Base-by-base conservation (phyloP, 2,888 invertebrate genomes). In the Drosophila putrida region DNA sequence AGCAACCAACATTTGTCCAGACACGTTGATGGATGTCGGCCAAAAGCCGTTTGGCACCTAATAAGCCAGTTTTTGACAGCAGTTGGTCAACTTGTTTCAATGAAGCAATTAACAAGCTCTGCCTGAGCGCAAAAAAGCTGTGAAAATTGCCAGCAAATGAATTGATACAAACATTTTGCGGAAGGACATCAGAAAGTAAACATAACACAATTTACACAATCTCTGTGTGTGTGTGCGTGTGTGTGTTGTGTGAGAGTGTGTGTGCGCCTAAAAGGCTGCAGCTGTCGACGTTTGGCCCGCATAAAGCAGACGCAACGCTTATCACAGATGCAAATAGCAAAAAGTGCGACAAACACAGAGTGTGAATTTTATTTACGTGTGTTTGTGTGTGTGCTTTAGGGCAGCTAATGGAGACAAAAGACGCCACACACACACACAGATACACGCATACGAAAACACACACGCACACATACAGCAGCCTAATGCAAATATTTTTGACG, bases 401-500 rank as follows among this genome's bases (percentile, higher is more conserved):
- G 74, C 69, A 62, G 55, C 77, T 71, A 68, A 68, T 72, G 80
- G 73, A 80, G 72, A 79, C 77, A 80, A 68, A 80, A 60, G 60
- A 51, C 54, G 63, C 39, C 68, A 64, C 41, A 65, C 62, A 66
- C 55, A 60, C 55, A 69, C 58, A 74, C 49, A n/a, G n/a, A n/a
- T n/a, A 71, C 51, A 75, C 28, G 46, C 43, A 53, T 39, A 57
- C 43, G 63, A 31, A 31, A 31, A 31, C 46, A 55, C 65, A 46
- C 59, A 66, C 53, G 61, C 44, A 60, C 33, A 60, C 61, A 51
- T 59, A 61, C 65, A 68, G 49, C 57, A 68, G 67, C 64, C 68
- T 82, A 85, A 82, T 83, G 75, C 82, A 86, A 77, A 88, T 85
- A 83, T 82, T 89, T 90, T 90, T 84, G 86, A 91, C 87, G 89